Percentiles rank a stretch among this genome's conserved stretches.
These are phyloP conservation scores for Ichneumoninae sp. DNA, from an alignment of 2,888 invertebrate species.

Conservation along the genomic window DNA sequence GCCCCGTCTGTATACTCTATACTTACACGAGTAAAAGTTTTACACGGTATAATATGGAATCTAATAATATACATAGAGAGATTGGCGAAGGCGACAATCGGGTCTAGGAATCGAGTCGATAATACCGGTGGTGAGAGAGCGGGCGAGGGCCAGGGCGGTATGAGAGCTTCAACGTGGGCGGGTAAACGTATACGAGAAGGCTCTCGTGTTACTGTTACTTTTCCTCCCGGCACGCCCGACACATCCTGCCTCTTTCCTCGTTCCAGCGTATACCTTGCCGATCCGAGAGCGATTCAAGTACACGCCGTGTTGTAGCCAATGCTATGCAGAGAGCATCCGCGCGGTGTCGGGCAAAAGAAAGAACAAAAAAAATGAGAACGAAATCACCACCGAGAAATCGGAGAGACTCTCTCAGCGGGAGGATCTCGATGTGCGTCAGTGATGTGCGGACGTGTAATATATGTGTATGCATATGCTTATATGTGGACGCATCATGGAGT, in stretches of 20 bases:
- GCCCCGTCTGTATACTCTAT: neutral
- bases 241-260: slow-evolving; percentile 69
- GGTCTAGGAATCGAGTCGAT: slow-evolving; percentile 69
- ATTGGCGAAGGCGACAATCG: slow-evolving; percentile 68
- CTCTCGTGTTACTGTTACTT: slow-evolving; percentile 77
- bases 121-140: slow-evolving; percentile 57
- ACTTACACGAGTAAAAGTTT: neutral
- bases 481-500: slow-evolving; percentile 33
- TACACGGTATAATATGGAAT: slow-evolving; percentile 10
- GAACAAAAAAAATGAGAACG: slow-evolving; percentile 36
- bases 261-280: slow-evolving; percentile 62
- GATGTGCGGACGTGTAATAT: slow-evolving; percentile 17
- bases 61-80: slow-evolving; percentile 40
- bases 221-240: slow-evolving; percentile 74
- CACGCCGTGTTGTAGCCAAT: neutral
- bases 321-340: slow-evolving; percentile 2
- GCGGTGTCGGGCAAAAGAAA: neutral
- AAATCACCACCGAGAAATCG: slow-evolving; percentile 47
- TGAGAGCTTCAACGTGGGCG: slow-evolving; percentile 67
- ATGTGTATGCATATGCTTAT: neutral
- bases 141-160: slow-evolving; percentile 23
- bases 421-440: slow-evolving; percentile 61
- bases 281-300: slow-evolving; percentile 47
- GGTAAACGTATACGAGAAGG: slow-evolving; percentile 64
- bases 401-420: slow-evolving; percentile 65